These are phyloP conservation scores for Brassicogethes aeneus DNA, from an alignment of 2,888 invertebrate genomes.

Conservation along the genomic window DNA sequence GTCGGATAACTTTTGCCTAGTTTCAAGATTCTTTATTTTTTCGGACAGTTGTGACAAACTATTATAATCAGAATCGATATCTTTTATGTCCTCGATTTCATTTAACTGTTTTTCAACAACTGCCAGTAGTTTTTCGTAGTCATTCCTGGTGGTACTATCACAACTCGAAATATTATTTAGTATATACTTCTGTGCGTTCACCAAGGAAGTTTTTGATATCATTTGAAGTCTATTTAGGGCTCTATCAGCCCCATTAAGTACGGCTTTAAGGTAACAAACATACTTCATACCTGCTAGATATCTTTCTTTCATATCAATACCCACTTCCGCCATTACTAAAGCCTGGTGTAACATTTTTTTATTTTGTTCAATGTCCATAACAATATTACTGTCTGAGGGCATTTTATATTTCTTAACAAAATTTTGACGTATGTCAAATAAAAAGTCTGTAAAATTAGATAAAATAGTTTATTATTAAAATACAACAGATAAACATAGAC, in stretches of 20 bases:
- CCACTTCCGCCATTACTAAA: constrained; percentile 35
- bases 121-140: constrained; percentile 31
- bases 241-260: constrained; percentile 34
- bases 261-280: constrained; percentile 33
- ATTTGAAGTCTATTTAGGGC: constrained; percentile 33
- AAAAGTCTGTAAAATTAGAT: background rate
- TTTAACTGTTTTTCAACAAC: constrained; percentile 35
- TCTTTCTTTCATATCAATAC: constrained; percentile 35
- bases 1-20: background rate
- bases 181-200: constrained; percentile 34
- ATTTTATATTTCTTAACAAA: too few relatives aligned
- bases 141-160: constrained; percentile 7
- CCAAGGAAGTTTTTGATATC: constrained; percentile 32
- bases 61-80: constrained; percentile 16
- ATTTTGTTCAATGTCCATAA: background rate
- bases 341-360: constrained; percentile 20
- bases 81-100: constrained; percentile 31
- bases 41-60: constrained; percentile 30
- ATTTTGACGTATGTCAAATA: background rate
- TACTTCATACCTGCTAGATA: constrained; percentile 37
- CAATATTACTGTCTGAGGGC: too few relatives aligned
- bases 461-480: too few relatives aligned
- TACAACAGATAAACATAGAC: too few relatives aligned
- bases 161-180: constrained; percentile 16
- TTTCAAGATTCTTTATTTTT: constrained; percentile 34